These are phyloP conservation scores for Delichon dasypus DNA, from an alignment of 2,797 vertebrate genomes.

Conservation along the genomic window DNA sequence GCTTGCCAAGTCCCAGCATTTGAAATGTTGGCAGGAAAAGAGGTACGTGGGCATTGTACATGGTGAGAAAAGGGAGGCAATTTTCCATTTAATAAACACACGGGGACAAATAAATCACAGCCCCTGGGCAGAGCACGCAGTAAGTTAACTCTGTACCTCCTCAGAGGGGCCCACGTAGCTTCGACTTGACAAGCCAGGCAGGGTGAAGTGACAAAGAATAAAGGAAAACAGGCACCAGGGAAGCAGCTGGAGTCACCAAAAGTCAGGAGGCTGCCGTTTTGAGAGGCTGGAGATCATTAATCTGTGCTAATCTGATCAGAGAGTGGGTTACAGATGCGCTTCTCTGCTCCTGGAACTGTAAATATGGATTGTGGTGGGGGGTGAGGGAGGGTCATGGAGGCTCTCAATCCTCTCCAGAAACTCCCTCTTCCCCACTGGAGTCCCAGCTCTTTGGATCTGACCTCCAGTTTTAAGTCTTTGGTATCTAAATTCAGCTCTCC, in stretches of 20 bases:
- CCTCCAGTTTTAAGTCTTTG: background rate
- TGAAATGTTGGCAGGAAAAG: background rate
- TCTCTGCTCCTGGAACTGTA: background rate
- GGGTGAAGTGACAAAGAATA: background rate
- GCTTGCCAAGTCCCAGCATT: background rate
- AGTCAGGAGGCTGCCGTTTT: background rate
- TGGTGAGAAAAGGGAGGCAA: background rate
- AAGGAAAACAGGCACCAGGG: background rate
- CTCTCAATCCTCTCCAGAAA: background rate
- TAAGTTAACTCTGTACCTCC: background rate
- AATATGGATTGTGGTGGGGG: accelerated
- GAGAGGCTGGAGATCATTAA: background rate
- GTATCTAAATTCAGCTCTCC: background rate
- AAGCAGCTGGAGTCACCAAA: background rate
- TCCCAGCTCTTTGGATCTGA: background rate
- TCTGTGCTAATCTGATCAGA: background rate
- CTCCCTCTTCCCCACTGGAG: background rate
- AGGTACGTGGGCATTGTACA: background rate
- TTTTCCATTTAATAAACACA: background rate
- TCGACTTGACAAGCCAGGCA: background rate
- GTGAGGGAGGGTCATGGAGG: background rate
- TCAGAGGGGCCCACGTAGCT: background rate
- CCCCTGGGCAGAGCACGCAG: background rate
- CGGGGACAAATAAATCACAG: background rate
- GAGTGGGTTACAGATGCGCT: background rate